Conservation (phyloP, 2,888 invertebrate species). For the Drosophila algonquin region DNA sequence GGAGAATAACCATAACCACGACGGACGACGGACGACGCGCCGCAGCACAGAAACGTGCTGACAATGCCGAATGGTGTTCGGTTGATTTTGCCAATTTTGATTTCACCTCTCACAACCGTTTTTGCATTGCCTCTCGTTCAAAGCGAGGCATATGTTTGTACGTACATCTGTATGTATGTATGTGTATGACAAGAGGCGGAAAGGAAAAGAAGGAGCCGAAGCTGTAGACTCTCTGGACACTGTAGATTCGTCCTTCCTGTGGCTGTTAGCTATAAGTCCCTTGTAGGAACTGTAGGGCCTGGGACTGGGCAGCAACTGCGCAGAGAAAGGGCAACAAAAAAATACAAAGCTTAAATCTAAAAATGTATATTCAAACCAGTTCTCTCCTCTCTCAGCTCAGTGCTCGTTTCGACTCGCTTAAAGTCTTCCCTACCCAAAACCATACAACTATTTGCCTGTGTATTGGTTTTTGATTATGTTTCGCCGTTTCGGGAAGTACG, state of each 20-base stretch:
- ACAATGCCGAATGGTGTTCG: conserved; percentile 22
- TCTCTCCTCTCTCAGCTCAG: conserved; percentile 7
- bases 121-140: conserved; percentile 8
- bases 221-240: not conserved
- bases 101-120: conserved; percentile 6
- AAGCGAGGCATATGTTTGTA: not conserved
- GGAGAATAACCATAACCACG: not conserved
- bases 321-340: not conserved
- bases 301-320: too few relatives aligned
- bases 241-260: too few relatives aligned
- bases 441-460: not conserved
- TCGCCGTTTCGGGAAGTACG: conserved; percentile 14
- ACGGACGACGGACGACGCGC: conserved; percentile 16
- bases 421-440: not conserved
- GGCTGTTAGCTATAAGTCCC: not conserved
- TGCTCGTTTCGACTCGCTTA: conserved; percentile 4
- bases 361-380: conserved; percentile 15
- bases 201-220: not conserved
- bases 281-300: too few relatives aligned
- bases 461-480: conserved; percentile 9
- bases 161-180: too few relatives aligned
- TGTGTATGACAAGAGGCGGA: not conserved
- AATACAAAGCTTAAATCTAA: not conserved
- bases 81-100: conserved; percentile 22
- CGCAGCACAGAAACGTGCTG: conserved; percentile 43